Conservation (phyloP, 92 coral and sea anemone species). For the Epizoanthus fatuus region DNA sequence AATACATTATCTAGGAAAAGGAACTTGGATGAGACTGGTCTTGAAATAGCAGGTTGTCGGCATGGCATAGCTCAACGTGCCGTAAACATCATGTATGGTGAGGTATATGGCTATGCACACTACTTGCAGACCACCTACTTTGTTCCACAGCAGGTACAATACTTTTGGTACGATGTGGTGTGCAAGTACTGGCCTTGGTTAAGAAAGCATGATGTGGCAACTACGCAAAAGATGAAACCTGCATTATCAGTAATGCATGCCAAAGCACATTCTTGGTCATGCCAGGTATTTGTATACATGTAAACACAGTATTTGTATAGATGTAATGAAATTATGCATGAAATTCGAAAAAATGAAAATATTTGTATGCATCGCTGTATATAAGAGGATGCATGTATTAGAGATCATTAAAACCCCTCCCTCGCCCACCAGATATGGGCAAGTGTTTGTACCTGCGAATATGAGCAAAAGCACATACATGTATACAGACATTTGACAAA, state of each 20-base stretch:
- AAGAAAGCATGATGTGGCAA: slow-evolving; percentile 35
- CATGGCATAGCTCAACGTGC: slow-evolving; percentile 62
- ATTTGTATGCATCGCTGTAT: too few relatives aligned
- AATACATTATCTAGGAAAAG: slow-evolving; percentile 34
- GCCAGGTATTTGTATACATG: slow-evolving; percentile 62
- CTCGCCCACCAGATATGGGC: too few relatives aligned
- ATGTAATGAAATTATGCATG: too few relatives aligned
- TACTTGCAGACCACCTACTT: slow-evolving; percentile 46
- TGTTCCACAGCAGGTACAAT: slow-evolving; percentile 55
- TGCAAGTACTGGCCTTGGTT: slow-evolving; percentile 88
- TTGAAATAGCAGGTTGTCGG: slow-evolving; percentile 73
- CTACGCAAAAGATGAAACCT: slow-evolving; percentile 66
- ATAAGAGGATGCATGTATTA: too few relatives aligned
- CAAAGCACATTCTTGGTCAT: slow-evolving; percentile 81
- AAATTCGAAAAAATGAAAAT: too few relatives aligned
- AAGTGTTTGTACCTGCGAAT: too few relatives aligned
- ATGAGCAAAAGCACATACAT: too few relatives aligned
- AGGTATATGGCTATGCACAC: slow-evolving; percentile 77
- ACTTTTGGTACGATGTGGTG: slow-evolving; percentile 77
- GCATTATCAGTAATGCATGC: slow-evolving; percentile 76
- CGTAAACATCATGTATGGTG: slow-evolving; percentile 66
- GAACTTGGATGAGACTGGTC: slow-evolving; percentile 62
- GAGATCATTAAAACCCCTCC: too few relatives aligned
- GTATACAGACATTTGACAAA: too few relatives aligned
- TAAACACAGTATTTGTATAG: too few relatives aligned